A percentile compares a stretch with the other conserved stretches of the same genome.
These are phyloP conservation scores for Drosophila niveifrons DNA, from an alignment of 2,888 invertebrate genomes.

Conservation along the genomic window DNA sequence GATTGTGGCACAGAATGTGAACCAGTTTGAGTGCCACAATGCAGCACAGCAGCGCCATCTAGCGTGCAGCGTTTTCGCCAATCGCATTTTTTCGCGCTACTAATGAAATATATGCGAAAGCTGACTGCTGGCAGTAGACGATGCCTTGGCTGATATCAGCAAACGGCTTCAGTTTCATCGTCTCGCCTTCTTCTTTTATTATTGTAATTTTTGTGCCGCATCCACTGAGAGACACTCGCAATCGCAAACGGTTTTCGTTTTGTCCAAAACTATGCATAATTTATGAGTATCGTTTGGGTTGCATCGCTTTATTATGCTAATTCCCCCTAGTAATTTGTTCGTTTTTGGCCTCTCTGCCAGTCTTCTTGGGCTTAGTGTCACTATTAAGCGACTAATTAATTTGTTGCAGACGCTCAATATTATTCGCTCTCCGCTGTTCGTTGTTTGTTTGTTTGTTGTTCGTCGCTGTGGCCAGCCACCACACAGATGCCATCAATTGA, in stretches of 20 bases:
- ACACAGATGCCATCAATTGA: slow-evolving; percentile 60
- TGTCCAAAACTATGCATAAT: slow-evolving; percentile 74
- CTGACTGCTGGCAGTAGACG: slow-evolving; percentile 25
- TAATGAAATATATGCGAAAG: slow-evolving; percentile 80
- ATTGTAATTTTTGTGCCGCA: slow-evolving; percentile 63
- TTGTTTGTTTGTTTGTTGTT: slow-evolving; percentile 3
- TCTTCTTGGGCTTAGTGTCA: slow-evolving; percentile 72
- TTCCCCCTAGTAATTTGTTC: slow-evolving; percentile 72
- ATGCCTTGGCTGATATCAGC: slow-evolving; percentile 60
- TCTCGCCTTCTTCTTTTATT: slow-evolving; percentile 61
- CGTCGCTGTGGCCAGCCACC: slow-evolving; percentile 11
- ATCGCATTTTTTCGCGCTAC: slow-evolving; percentile 62
- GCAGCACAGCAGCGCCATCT: slow-evolving; percentile 50
- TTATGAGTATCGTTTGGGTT: slow-evolving; percentile 73
- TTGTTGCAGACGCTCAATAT: slow-evolving; percentile 69
- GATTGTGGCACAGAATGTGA: slow-evolving; percentile 54
- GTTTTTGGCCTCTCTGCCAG: slow-evolving; percentile 59
- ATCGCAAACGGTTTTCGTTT: slow-evolving; percentile 68
- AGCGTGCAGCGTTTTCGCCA: slow-evolving; percentile 65
- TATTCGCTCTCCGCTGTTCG: slow-evolving; percentile 14
- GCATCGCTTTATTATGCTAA: slow-evolving; percentile 80
- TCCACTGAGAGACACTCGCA: slow-evolving; percentile 7
- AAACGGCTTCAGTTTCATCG: slow-evolving; percentile 57
- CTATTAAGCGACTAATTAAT: slow-evolving; percentile 80
- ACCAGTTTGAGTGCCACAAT: slow-evolving; percentile 60